These are phyloP conservation scores for Lepidurus couesii DNA, from an alignment of 1,140 invertebrate genomes.

Conservation along the genomic window DNA sequence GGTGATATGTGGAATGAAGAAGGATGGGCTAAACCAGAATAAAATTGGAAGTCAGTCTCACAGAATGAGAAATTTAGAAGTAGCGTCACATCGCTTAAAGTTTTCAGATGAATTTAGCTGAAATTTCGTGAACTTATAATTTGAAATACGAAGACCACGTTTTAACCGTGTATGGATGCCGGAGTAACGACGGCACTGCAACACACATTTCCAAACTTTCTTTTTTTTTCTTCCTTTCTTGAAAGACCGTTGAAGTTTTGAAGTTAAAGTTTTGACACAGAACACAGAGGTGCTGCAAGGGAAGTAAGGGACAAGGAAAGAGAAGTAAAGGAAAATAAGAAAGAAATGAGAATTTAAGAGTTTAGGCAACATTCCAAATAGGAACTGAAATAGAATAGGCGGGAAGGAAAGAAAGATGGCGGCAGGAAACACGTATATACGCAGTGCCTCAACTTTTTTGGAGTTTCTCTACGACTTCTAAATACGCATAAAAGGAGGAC, in stretches of 20 bases:
- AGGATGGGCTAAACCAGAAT: neutral
- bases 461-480: neutral
- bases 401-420: neutral
- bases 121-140: neutral
- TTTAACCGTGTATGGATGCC: neutral
- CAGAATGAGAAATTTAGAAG: no score
- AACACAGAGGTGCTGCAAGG: neutral
- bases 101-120: neutral
- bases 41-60: no score
- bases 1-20: slow-evolving; percentile 12
- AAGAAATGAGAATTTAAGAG: neutral
- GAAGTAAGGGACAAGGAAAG: slow-evolving; percentile 1
- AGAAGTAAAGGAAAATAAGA: neutral
- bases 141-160: neutral
- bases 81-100: no score
- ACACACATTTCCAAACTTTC: neutral
- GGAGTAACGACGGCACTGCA: neutral
- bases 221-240: neutral
- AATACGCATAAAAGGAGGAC: slow-evolving; percentile 11
- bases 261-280: slow-evolving; percentile 1
- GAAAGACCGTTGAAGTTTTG: slow-evolving; percentile 1
- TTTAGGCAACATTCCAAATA: neutral
- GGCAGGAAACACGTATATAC: slow-evolving; percentile 15
- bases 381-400: slow-evolving; percentile 2
- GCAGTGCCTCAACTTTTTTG: neutral